Evolutionary conservation across 2,797 vertebrate species (phyloP), one percentile per base, ranked within the genome.

Genomic region (Graptemys geographica): DNA sequence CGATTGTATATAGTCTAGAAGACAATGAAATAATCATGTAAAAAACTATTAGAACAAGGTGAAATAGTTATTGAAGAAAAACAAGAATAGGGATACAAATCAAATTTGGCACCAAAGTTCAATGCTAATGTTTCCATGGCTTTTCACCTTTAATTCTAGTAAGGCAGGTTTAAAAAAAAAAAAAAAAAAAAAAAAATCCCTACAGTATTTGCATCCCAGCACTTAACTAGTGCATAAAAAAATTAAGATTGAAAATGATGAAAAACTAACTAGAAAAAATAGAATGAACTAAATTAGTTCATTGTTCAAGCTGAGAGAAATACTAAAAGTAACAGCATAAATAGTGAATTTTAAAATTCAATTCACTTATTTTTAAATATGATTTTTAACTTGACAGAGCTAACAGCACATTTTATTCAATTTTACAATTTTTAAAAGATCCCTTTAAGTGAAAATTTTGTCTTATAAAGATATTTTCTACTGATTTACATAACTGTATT

Each of bases 1-100:
- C 98, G 96, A 96, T 98, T 98, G 78, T 98, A 98, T 96, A 98
- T 98, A n/a, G 98, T 98, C 98, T 98, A 91, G 82, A 97, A 96
- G 89, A 91, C 16, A 97, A 96, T 78, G 65, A 83, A 93, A 18
- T 57, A 8, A 90, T 55, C 93, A 1, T 23, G 83, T 96, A 69
- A 94, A 92, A 89, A 87, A 94, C 31, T 5, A 90, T 83, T 84
- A 93, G 89, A 62, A 91, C 88, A 96, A 96, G 10, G 10, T 84
- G 76, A 21, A 56, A 53, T 2, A 53, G 53, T 88, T 90, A 84
- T 19, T 81, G 51, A 4, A 85, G 94, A 86, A 44, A 8, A 82
- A 0, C 28, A 84, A 76, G 12, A 49, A 47, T 27, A 78, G 44
- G 13, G 8, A 72, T 72, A 72, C 27, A 28, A 16, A 47, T 78